Evolutionary conservation across 2,113 vertebrate species (phyloP).

Genomic region (Erythrocercus mccallii): DNA sequence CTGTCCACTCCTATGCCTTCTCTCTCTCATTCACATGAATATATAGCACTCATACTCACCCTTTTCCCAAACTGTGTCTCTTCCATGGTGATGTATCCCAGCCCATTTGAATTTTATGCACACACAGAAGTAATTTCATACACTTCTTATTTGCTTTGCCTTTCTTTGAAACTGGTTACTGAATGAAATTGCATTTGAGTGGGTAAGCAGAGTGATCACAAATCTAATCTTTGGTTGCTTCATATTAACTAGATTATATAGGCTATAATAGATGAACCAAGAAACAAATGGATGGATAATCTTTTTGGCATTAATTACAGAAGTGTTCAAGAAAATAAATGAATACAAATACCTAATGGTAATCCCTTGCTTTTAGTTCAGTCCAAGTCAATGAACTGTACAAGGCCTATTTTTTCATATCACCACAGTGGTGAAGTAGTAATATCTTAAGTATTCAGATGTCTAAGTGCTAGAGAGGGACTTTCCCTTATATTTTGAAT

Average conservation of each 20-base stretch:
- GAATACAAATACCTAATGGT: not conserved
- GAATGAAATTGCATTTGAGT: not conserved
- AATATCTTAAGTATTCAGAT: not conserved
- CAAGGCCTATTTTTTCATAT: not conserved
- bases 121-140: not conserved
- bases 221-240: not conserved
- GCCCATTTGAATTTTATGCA: not conserved
- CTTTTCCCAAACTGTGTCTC: not conserved
- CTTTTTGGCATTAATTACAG: not conserved
- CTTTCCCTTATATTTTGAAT: not conserved
- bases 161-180: not conserved
- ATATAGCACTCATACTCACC: not conserved
- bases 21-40: not conserved
- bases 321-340: not conserved
- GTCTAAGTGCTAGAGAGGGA: not conserved
- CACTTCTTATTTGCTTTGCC: not conserved
- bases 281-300: not conserved
- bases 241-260: not conserved
- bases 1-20: not conserved
- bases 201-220: not conserved
- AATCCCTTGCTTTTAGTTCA: not conserved
- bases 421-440: not conserved
- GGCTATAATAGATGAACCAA: not conserved
- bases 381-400: not conserved
- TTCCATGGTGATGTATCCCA: not conserved